These are phyloP conservation scores for Tethea ocularis DNA, from an alignment of 2,888 invertebrate genomes.

Conservation along the genomic window DNA sequence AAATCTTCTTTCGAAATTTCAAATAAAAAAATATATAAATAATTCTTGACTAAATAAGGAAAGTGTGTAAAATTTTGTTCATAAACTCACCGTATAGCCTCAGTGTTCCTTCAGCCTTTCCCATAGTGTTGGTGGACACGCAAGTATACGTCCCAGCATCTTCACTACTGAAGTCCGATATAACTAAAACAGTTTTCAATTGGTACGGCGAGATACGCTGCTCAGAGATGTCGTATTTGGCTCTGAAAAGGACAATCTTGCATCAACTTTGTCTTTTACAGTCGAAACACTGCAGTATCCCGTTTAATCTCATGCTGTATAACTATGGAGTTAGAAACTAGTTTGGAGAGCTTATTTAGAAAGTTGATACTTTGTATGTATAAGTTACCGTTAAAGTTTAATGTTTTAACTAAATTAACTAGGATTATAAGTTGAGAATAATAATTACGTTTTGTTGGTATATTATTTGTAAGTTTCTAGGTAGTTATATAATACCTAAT, in stretches of 20 bases:
- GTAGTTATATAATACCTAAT: too few species aligned
- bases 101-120: slow-evolving; percentile 87
- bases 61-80: background rate
- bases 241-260: slow-evolving; percentile 70
- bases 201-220: slow-evolving; percentile 85
- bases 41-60: too few species aligned
- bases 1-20: too few species aligned
- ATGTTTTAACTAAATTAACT: background rate
- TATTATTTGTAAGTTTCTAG: background rate
- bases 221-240: slow-evolving; percentile 86
- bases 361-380: slow-evolving; percentile 2
- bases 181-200: slow-evolving; percentile 84
- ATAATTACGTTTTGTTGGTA: background rate
- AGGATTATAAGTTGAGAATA: background rate
- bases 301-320: slow-evolving; percentile 6
- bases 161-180: slow-evolving; percentile 83
- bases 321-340: slow-evolving; percentile 1
- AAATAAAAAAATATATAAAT: too few species aligned
- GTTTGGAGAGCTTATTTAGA: background rate
- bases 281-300: slow-evolving; percentile 3
- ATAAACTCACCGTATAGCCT: slow-evolving; percentile 85
- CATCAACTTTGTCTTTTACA: slow-evolving; percentile 14
- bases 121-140: slow-evolving; percentile 88
- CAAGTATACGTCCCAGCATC: slow-evolving; percentile 89
- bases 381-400: background rate